These are phyloP conservation scores for Zonitis immaculata DNA, from an alignment of 2,888 invertebrate genomes.

Conservation along the genomic window DNA sequence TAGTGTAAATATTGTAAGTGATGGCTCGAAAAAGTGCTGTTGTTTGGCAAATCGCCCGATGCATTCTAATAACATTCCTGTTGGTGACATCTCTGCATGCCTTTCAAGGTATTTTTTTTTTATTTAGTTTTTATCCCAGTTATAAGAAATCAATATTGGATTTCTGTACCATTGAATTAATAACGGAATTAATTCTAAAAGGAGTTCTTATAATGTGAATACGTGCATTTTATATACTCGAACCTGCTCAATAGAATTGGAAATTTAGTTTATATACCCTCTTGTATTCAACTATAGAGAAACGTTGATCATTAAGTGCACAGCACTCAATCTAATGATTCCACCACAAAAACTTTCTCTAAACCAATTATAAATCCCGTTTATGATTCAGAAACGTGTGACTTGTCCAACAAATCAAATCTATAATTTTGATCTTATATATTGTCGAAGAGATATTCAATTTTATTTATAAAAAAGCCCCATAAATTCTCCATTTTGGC, in stretches of 20 bases:
- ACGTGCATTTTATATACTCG: too few species aligned
- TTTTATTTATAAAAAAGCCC: background rate
- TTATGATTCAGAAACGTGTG: background rate
- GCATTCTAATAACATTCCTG: slow-evolving; percentile 14
- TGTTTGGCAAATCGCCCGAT: slow-evolving; percentile 1
- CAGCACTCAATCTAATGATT: slow-evolving; percentile 4
- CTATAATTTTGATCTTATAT: background rate
- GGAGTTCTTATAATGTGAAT: too few species aligned
- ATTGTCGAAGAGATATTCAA: background rate
- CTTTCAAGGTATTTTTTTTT: slow-evolving; percentile 28
- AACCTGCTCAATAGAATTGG: background rate
- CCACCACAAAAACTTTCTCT: too few species aligned
- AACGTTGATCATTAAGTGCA: background rate
- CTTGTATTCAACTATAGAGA: background rate
- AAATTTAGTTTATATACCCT: too few species aligned
- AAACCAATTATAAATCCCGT: too few species aligned
- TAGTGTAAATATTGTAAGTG: background rate
- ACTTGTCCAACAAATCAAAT: background rate
- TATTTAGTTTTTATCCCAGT: too few species aligned
- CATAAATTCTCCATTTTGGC: too few species aligned
- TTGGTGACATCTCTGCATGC: slow-evolving; percentile 26
- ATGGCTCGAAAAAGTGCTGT: slow-evolving; percentile 10
- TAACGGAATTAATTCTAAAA: background rate
- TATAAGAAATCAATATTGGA: too few species aligned
- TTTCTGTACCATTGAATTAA: too few species aligned